These are phyloP conservation scores for Ophioninae sp. DNA, from an alignment of 2,888 invertebrate species.

Conservation along the genomic window DNA sequence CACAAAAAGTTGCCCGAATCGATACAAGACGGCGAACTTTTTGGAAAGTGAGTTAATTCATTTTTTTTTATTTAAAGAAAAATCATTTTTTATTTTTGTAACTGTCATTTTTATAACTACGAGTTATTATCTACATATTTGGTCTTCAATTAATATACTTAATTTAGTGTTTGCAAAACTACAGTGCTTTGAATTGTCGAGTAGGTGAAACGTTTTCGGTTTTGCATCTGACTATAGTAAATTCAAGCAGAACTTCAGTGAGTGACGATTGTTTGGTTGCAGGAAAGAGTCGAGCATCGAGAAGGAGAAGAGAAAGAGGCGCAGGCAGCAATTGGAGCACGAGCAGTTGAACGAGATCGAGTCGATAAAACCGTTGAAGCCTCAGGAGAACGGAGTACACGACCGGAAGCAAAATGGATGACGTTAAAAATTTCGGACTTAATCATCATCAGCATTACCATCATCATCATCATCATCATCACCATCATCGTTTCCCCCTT, in stretches of 20 bases:
- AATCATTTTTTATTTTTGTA: not conserved
- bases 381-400: conserved; percentile 75
- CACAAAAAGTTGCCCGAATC: conserved; percentile 86
- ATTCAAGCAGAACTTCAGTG: no score
- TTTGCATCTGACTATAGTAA: no score
- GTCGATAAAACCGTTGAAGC: conserved; percentile 73
- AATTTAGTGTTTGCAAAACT: no score
- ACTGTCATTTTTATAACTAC: not conserved
- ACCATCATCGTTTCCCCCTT: not conserved
- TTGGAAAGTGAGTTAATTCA: conserved; percentile 82
- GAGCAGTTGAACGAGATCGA: conserved; percentile 73
- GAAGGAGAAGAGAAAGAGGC: conserved; percentile 68
- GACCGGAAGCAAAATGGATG: conserved; percentile 77
- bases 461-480: no score
- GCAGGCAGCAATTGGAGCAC: conserved; percentile 67
- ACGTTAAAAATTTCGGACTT: conserved; percentile 61
- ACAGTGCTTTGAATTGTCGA: no score
- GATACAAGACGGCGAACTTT: conserved; percentile 85
- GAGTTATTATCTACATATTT: no score
- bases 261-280: not conserved
- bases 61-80: no score
- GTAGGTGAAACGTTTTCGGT: no score
- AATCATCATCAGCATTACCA: no score
- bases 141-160: no score
- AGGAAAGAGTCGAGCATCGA: conserved; percentile 67